These are phyloP conservation scores for Beris morrisii DNA, from an alignment of 2,888 invertebrate genomes.

Conservation along the genomic window DNA sequence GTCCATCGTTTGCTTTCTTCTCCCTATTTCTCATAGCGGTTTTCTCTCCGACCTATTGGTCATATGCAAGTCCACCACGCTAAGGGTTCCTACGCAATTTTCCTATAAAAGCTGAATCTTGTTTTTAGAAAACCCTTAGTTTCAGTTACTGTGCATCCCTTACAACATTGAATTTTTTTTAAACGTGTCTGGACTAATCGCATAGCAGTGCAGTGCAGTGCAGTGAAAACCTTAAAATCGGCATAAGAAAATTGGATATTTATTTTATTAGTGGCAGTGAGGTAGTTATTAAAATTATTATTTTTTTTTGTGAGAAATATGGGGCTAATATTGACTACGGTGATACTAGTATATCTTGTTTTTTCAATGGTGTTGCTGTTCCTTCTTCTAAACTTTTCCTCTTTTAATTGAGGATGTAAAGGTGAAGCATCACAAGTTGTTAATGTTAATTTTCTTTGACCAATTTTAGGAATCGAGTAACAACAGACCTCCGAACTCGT, in stretches of 20 bases:
- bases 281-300: too few relatives aligned
- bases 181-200: constrained; percentile 1
- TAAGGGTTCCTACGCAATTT: background rate
- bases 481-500: too few relatives aligned
- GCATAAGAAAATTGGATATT: background rate
- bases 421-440: too few relatives aligned
- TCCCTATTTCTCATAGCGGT: constrained; percentile 15
- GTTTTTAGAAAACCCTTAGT: constrained; percentile 1
- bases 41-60: constrained; percentile 5
- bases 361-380: too few relatives aligned
- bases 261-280: too few relatives aligned
- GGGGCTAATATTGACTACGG: too few relatives aligned
- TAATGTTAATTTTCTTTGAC: too few relatives aligned
- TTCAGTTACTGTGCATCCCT: background rate
- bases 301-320: too few relatives aligned
- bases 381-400: too few relatives aligned
- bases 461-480: too few relatives aligned
- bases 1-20: constrained; percentile 22
- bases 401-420: too few relatives aligned
- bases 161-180: background rate
- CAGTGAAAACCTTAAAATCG: constrained; percentile 6
- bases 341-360: too few relatives aligned
- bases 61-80: background rate
- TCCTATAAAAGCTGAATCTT: constrained; percentile 20
- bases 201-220: constrained; percentile 2